Evolutionary conservation across 37 sponge, comb jelly and placozoan genomes (phyloP).

Genomic region (Ephydatia muelleri): DNA sequence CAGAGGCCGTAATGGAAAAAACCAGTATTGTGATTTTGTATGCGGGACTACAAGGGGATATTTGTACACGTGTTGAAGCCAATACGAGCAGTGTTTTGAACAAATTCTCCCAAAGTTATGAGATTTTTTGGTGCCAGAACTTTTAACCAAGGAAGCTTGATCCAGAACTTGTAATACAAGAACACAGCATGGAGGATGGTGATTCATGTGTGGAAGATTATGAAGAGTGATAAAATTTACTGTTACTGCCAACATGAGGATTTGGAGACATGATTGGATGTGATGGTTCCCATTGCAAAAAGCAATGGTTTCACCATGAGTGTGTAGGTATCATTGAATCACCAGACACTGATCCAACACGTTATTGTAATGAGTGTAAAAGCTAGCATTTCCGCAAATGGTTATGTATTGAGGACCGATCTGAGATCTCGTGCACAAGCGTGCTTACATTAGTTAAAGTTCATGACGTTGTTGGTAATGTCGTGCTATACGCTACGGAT

Average conservation of each 20-base stretch:
- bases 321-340: conserved; percentile 5
- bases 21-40: no score
- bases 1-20: conserved; percentile 16
- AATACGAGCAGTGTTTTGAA: not conserved
- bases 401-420: no score
- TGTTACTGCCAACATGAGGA: conserved; percentile 28
- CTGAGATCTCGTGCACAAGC: no score
- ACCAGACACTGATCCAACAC: not conserved
- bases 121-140: no score
- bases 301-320: conserved; percentile 26
- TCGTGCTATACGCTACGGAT: no score
- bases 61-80: not conserved
- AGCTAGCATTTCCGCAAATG: no score
- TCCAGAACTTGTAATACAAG: no score
- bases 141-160: no score
- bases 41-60: conserved; percentile 41
- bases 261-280: not conserved
- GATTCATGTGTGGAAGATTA: no score
- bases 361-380: conserved; percentile 27
- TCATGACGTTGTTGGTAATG: no score
- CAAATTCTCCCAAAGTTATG: conserved; percentile 1
- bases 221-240: not conserved
- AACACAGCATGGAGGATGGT: no score
- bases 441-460: no score
- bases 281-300: conserved; percentile 15